These are phyloP conservation scores for Caretta caretta DNA, from an alignment of 2,113 vertebrate genomes.

Conservation along the genomic window DNA sequence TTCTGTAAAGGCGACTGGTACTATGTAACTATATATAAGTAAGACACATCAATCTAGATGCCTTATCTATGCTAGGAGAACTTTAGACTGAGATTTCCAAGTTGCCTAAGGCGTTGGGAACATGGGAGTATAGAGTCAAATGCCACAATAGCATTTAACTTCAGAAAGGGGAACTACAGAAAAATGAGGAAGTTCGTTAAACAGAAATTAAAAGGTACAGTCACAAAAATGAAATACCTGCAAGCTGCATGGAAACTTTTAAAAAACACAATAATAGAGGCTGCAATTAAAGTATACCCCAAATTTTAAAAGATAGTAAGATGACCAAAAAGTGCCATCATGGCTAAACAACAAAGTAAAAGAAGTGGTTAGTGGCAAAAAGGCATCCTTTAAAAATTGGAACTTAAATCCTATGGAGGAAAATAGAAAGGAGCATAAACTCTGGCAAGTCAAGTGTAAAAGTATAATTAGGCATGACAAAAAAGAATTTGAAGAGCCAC, in stretches of 20 bases:
- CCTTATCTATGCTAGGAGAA: not conserved
- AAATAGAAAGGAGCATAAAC: not conserved
- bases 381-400: not conserved
- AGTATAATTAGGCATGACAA: not conserved
- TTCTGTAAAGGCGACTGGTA: not conserved
- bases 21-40: no score
- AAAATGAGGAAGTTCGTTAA: not conserved
- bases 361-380: not conserved
- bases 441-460: not conserved
- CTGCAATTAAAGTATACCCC: not conserved
- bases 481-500: not conserved
- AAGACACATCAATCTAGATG: not conserved
- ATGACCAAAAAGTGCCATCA: not conserved
- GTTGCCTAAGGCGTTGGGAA: not conserved
- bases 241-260: not conserved
- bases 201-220: not conserved
- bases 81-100: conserved; percentile 7
- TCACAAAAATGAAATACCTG: not conserved
- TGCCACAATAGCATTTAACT: not conserved
- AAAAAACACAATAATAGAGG: not conserved
- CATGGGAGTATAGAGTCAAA: not conserved
- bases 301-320: not conserved
- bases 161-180: not conserved
- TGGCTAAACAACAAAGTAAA: not conserved
- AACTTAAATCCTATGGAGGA: not conserved